These are phyloP conservation scores for Odontesthes bonariensis DNA, from an alignment of 2,113 vertebrate genomes.

Conservation along the genomic window DNA sequence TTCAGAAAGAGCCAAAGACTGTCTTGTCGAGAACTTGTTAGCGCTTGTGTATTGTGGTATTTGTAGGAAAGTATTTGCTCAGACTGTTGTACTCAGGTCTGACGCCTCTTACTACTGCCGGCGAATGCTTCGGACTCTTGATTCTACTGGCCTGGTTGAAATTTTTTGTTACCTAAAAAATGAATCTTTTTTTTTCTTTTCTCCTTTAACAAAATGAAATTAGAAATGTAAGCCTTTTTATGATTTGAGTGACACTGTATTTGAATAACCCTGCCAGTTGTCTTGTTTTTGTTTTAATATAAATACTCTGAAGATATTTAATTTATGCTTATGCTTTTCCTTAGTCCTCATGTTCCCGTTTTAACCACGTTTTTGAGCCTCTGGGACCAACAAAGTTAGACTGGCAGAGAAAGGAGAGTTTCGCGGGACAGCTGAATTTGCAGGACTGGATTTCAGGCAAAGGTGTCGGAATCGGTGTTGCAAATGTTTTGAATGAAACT, in stretches of 20 bases:
- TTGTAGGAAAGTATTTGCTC: conserved; percentile 1
- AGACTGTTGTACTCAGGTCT: conserved; percentile 16
- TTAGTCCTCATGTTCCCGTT: conserved; percentile 7
- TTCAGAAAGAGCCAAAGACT: conserved; percentile 40
- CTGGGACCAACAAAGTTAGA: conserved; percentile 42
- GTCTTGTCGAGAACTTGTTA: neutral
- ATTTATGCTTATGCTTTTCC: neutral
- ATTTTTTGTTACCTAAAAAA: conserved; percentile 25
- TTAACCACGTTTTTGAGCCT: conserved; percentile 46
- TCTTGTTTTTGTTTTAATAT: conserved; percentile 15
- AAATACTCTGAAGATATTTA: conserved; percentile 16
- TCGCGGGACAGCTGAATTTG: conserved; percentile 18
- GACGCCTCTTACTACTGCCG: conserved; percentile 5
- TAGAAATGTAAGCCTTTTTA: conserved; percentile 14
- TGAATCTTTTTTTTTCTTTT: neutral
- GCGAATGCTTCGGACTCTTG: conserved; percentile 4
- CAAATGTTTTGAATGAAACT: conserved; percentile 38
- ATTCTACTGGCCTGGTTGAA: conserved; percentile 35
- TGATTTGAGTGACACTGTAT: conserved; percentile 27
- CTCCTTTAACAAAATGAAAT: conserved; percentile 6
- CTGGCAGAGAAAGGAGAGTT: conserved; percentile 11
- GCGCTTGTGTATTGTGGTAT: neutral
- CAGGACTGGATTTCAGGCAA: conserved; percentile 11
- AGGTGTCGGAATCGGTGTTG: conserved; percentile 17
- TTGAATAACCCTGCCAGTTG: conserved; percentile 1